These are phyloP conservation scores for Choristoneura fumiferana DNA, from an alignment of 1,140 invertebrate genomes.

Conservation along the genomic window DNA sequence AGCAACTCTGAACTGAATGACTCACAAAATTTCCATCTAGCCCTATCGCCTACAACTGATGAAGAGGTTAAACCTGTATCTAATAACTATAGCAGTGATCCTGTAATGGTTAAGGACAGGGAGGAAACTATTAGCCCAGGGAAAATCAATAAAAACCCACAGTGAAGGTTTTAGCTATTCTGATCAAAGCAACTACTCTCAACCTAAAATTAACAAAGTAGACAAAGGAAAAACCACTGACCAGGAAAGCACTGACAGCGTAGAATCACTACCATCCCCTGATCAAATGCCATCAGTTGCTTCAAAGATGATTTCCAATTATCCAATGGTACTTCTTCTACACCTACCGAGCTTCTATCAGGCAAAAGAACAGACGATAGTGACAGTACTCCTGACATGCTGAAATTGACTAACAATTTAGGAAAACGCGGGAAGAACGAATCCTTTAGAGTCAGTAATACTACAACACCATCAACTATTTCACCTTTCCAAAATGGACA, in stretches of 20 bases:
- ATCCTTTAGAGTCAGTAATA: constrained; percentile 58
- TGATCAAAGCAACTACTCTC: constrained; percentile 45
- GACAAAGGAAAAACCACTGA: constrained; percentile 54
- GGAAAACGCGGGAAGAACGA: constrained; percentile 56
- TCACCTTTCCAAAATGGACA: constrained; percentile 73
- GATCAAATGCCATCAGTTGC: constrained; percentile 56
- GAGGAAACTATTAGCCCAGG: constrained; percentile 44
- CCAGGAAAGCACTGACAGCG: constrained; percentile 65
- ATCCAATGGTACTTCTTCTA: constrained; percentile 71
- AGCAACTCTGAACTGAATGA: constrained; percentile 50
- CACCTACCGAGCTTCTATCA: constrained; percentile 48
- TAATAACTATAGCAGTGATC: constrained; percentile 47
- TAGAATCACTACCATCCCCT: constrained; percentile 50
- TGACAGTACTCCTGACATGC: constrained; percentile 58
- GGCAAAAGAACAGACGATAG: constrained; percentile 39
- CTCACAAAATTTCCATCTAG: constrained; percentile 62
- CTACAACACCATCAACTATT: constrained; percentile 70
- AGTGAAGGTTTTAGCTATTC: constrained; percentile 54
- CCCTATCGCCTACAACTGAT: constrained; percentile 50
- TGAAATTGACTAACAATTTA: constrained; percentile 51
- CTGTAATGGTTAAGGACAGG: constrained; percentile 44
- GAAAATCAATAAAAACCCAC: constrained; percentile 40
- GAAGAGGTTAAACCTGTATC: constrained; percentile 30
- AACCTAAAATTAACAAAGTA: constrained; percentile 36
- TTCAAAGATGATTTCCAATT: constrained; percentile 67